Evolutionary conservation across 2,113 vertebrate species (phyloP).

Genomic region (Solea solea): DNA sequence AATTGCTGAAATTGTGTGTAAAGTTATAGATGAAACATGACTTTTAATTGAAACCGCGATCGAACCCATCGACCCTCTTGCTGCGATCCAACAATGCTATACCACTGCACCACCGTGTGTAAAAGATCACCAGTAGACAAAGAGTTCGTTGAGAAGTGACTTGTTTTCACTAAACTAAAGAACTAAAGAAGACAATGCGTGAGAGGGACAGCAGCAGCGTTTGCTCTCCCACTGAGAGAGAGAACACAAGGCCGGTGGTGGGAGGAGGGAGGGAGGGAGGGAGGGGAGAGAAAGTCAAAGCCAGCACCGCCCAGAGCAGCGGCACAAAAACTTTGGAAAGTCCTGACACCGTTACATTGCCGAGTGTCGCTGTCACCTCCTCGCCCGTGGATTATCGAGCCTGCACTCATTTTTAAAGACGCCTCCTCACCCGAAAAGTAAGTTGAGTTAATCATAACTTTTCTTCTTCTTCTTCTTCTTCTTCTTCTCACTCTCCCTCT

Average conservation of each 20-base stretch:
- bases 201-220: not conserved
- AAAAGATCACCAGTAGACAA: too few relatives aligned
- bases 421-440: conserved; percentile 39
- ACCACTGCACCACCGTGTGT: too few relatives aligned
- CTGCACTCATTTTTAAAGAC: not conserved
- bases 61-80: too few relatives aligned
- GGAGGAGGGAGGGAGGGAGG: conserved; percentile 1
- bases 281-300: conserved; percentile 53
- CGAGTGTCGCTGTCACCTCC: conserved; percentile 36
- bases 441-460: conserved; percentile 1
- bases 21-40: too few relatives aligned
- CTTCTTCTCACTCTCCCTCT: too few relatives aligned
- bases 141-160: too few relatives aligned
- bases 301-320: conserved; percentile 51
- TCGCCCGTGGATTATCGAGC: conserved; percentile 63
- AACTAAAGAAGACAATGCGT: not conserved
- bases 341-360: conserved; percentile 36
- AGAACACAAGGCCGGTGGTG: conserved; percentile 2
- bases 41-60: too few relatives aligned
- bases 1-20: too few relatives aligned
- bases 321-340: conserved; percentile 67
- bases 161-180: too few relatives aligned
- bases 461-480: too few relatives aligned
- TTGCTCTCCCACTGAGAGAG: not conserved
- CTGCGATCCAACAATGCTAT: too few relatives aligned